phyloP scores from a whole-genome alignment of 2,113 vertebrate species.

The Apodemus sylvaticus region DNA sequence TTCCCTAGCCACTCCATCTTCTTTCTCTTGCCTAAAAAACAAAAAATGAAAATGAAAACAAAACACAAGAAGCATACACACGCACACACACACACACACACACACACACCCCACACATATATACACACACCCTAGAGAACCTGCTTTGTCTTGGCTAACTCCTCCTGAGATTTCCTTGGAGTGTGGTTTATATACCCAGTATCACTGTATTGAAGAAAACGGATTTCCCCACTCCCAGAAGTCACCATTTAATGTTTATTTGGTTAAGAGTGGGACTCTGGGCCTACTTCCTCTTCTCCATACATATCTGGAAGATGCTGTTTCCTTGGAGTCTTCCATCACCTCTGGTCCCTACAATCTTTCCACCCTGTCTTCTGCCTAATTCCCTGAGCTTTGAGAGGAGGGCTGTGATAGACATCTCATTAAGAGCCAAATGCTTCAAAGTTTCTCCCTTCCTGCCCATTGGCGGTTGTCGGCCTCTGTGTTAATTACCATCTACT shows the following conservation, averaged over 20 bases:
- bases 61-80: background rate
- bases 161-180: background rate
- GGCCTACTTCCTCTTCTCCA: background rate
- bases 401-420: background rate
- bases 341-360: background rate
- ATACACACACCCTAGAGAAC: background rate
- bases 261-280: background rate
- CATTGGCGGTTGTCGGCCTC: background rate
- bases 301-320: background rate
- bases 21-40: background rate
- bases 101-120: background rate
- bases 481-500: background rate
- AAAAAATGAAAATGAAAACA: background rate
- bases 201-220: background rate
- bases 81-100: background rate
- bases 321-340: background rate
- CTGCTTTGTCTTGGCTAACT: background rate
- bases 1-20: too few species aligned
- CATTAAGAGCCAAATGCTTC: background rate
- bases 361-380: background rate
- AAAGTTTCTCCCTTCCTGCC: background rate
- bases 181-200: background rate
- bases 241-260: background rate
- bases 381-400: background rate
- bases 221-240: background rate